Conservation (phyloP, 2,797 vertebrate species). For the Tangara arthus region DNA sequence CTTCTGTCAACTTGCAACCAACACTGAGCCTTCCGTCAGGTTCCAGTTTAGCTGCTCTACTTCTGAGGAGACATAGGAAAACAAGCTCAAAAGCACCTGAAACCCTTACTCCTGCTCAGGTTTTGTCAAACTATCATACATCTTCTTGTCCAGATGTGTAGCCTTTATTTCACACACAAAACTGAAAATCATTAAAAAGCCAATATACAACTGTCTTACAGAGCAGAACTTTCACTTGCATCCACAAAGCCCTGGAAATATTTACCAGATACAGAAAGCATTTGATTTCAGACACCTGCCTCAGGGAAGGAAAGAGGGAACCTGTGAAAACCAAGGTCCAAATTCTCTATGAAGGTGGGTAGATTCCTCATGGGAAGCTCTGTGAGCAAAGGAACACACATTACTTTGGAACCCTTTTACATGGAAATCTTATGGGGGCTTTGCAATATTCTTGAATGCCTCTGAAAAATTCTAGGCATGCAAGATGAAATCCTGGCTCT, state of each 20-base stretch:
- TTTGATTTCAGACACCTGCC: not conserved
- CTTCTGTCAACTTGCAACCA: not conserved
- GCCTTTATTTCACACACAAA: not conserved
- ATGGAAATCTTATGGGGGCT: not conserved
- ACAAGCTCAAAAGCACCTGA: not conserved
- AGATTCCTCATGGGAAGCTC: not conserved
- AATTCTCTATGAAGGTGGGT: not conserved
- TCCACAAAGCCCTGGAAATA: not conserved
- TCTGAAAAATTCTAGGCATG: conserved; percentile 60
- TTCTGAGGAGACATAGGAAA: not conserved
- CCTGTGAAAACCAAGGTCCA: not conserved
- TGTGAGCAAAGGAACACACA: not conserved
- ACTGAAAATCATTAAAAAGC: not conserved
- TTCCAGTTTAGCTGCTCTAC: not conserved
- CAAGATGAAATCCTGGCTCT: conserved; percentile 38
- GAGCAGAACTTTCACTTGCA: not conserved
- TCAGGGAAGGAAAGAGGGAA: not conserved
- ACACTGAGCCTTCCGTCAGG: not conserved
- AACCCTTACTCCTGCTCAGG: not conserved
- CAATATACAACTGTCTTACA: not conserved
- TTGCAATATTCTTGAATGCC: conserved; percentile 25
- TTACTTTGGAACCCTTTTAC: not conserved
- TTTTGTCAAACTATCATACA: not conserved
- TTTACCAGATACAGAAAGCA: not conserved
- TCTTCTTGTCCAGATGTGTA: not conserved